phyloP scores from a whole-genome alignment of 37 sponge, comb jelly and placozoan species.

The Bolinopsis microptera region DNA sequence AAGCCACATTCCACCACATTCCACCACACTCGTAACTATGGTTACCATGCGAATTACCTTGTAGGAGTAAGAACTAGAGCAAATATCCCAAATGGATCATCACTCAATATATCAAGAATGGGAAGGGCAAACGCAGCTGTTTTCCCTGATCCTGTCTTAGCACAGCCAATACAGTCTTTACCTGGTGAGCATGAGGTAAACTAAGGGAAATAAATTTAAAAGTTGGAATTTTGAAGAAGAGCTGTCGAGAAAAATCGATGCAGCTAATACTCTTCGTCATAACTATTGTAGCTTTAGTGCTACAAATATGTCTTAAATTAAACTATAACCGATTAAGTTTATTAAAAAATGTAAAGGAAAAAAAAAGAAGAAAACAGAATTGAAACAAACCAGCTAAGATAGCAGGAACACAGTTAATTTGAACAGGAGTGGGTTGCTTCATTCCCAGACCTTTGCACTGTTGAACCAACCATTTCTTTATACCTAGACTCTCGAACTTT shows the following conservation, averaged over 20 bases:
- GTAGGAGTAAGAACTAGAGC: constrained; percentile 94
- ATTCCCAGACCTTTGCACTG: constrained; percentile 80
- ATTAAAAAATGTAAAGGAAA: not conserved
- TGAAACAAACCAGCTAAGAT: constrained; percentile 90
- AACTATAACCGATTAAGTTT: too few species aligned
- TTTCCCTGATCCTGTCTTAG: constrained; percentile 99
- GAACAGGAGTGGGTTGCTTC: constrained; percentile 84
- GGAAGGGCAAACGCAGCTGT: constrained; percentile 99
- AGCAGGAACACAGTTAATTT: constrained; percentile 84
- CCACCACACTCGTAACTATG: too few species aligned
- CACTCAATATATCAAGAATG: constrained; percentile 84
- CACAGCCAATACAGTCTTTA: constrained; percentile 92
- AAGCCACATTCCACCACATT: too few species aligned
- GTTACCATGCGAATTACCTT: too few species aligned
- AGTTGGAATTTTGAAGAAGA: too few species aligned
- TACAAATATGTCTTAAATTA: too few species aligned
- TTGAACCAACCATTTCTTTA: constrained; percentile 78
- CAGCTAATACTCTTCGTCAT: too few species aligned
- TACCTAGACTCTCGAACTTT: constrained; percentile 75
- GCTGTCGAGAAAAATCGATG: too few species aligned
- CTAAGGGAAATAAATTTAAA: too few species aligned
- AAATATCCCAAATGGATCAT: constrained; percentile 92
- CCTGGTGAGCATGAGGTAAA: constrained; percentile 69
- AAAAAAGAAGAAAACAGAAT: too few species aligned
- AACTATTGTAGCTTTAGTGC: too few species aligned